Conservation (phyloP, 1,140 invertebrate genomes). For the Pemphigus obesinymphae region DNA sequence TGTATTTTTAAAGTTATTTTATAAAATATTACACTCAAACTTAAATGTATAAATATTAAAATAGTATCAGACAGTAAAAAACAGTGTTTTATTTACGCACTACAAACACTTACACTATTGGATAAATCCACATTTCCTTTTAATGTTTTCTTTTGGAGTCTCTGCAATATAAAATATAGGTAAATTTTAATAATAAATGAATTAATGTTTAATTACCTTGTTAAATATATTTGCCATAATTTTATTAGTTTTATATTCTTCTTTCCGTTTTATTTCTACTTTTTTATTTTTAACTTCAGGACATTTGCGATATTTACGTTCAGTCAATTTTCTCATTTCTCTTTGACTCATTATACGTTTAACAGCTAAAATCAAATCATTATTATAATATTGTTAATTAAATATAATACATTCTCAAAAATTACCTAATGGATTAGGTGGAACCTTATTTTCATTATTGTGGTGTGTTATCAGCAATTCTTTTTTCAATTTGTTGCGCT, state of each 20-base stretch:
- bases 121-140: conserved; percentile 54
- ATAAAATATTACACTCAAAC: too few relatives aligned
- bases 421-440: conserved; percentile 30
- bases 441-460: not conserved
- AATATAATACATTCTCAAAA: not conserved
- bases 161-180: conserved; percentile 48
- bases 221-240: conserved; percentile 58
- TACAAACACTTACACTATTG: conserved; percentile 51
- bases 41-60: too few relatives aligned
- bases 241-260: conserved; percentile 54
- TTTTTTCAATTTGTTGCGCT: conserved; percentile 14
- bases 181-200: not conserved
- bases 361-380: conserved; percentile 43
- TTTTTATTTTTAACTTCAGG: conserved; percentile 53
- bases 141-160: conserved; percentile 54
- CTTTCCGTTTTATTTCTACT: conserved; percentile 53
- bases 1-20: too few relatives aligned
- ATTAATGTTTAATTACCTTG: conserved; percentile 46
- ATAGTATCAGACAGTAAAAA: not conserved
- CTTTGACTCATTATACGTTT: conserved; percentile 53
- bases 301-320: conserved; percentile 53
- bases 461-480: not conserved
- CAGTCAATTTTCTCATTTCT: conserved; percentile 53
- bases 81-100: not conserved
- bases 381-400: not conserved